These are phyloP conservation scores for Papilio aristodemus DNA, from an alignment of 1,140 invertebrate species.

Conservation along the genomic window DNA sequence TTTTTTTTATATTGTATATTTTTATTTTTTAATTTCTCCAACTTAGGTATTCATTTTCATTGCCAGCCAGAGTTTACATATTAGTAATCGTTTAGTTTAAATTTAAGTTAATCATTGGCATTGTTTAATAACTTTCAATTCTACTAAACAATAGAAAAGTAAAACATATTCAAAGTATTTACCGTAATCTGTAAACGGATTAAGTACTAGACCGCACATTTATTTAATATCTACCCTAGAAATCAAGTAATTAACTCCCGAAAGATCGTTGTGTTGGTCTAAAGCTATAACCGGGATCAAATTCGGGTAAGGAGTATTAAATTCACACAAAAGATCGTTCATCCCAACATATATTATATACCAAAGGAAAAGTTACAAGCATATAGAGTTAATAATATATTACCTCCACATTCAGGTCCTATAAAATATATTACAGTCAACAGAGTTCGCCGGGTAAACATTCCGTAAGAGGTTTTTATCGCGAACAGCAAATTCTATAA, in stretches of 20 bases:
- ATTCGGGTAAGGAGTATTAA: background rate
- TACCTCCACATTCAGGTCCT: background rate
- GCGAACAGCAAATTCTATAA: constrained; percentile 29
- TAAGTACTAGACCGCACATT: no score
- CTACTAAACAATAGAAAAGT: no score
- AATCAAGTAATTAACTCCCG: background rate
- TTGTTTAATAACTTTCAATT: no score
- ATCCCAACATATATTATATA: background rate
- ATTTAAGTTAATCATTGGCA: no score
- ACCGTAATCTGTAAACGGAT: no score
- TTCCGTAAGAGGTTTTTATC: constrained; percentile 28
- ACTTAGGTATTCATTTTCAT: no score
- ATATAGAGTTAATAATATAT: background rate
- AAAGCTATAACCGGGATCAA: background rate
- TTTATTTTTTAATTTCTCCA: no score
- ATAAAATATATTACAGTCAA: constrained; percentile 27
- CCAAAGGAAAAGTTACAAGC: background rate
- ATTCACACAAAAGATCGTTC: background rate
- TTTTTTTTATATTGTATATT: no score
- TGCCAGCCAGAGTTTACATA: no score
- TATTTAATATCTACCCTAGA: background rate
- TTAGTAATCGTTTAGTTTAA: no score
- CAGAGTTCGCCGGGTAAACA: constrained; percentile 8
- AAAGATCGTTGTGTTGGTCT: background rate
- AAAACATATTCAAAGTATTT: no score